Percentiles rank a stretch among this genome's conserved stretches.
Conservation (phyloP, 2,797 vertebrate genomes). For the Phaenicophaeus curvirostris region DNA sequence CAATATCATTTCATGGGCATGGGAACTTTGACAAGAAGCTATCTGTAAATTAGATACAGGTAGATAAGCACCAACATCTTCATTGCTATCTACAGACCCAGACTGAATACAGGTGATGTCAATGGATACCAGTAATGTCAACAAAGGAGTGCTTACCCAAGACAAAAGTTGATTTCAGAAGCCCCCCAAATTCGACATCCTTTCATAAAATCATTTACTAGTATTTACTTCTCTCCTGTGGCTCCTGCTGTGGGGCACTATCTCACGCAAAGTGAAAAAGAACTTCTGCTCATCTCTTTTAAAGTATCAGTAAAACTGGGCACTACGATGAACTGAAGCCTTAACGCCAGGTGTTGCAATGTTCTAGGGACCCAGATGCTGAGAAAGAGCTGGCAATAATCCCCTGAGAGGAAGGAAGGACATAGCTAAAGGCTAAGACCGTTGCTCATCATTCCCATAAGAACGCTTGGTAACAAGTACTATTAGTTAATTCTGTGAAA, state of each 20-base stretch:
- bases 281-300: not conserved
- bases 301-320: not conserved
- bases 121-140: not conserved
- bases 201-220: not conserved
- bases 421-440: not conserved
- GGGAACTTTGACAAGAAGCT: conserved; percentile 49
- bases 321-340: not conserved
- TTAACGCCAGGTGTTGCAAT: not conserved
- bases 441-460: not conserved
- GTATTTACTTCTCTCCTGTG: not conserved
- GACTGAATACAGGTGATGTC: not conserved
- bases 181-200: not conserved
- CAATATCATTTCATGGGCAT: conserved; percentile 15
- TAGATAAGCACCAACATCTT: conserved; percentile 59
- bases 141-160: not conserved
- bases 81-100: conserved; percentile 32
- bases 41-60: conserved; percentile 36
- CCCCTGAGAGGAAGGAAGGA: not conserved
- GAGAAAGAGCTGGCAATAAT: not conserved
- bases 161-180: not conserved
- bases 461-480: not conserved
- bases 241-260: not conserved
- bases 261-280: not conserved
- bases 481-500: not conserved
- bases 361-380: not conserved